These are phyloP conservation scores for Drosophila melanosoma DNA, from an alignment of 2,888 invertebrate genomes.

Conservation along the genomic window DNA sequence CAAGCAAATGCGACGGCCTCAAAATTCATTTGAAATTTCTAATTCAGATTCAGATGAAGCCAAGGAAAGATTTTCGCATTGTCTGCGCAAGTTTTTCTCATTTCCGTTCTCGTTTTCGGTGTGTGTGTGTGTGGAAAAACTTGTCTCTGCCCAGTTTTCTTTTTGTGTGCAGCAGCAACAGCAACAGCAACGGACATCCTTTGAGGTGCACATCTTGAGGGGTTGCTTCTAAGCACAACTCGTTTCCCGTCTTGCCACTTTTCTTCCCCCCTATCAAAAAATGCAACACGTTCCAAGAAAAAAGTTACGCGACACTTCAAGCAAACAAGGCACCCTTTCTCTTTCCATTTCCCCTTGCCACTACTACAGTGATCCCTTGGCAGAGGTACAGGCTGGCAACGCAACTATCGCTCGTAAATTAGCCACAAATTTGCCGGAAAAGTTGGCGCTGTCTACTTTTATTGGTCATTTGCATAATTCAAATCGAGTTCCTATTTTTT, in stretches of 20 bases:
- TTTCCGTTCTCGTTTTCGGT: constrained; percentile 51
- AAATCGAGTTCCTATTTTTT: constrained; percentile 32
- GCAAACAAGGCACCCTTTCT: neutral
- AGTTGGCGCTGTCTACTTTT: constrained; percentile 44
- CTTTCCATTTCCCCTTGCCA: neutral
- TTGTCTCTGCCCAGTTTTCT: constrained; percentile 64
- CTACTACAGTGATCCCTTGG: neutral
- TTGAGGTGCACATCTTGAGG: constrained; percentile 23
- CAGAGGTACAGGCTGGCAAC: constrained; percentile 39
- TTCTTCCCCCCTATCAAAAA: constrained; percentile 42
- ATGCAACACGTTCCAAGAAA: constrained; percentile 71
- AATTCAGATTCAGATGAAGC: constrained; percentile 29
- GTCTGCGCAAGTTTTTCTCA: constrained; percentile 71
- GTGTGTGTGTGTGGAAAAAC: constrained; percentile 49
- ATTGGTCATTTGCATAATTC: constrained; percentile 50
- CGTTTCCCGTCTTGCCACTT: constrained; percentile 44
- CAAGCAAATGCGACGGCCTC: constrained; percentile 43
- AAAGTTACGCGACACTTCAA: constrained; percentile 19
- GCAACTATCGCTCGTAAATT: constrained; percentile 65
- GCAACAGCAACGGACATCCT: constrained; percentile 13
- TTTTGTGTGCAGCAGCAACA: constrained; percentile 37
- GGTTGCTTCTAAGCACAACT: constrained; percentile 46
- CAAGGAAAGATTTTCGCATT: constrained; percentile 39
- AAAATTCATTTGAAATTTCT: constrained; percentile 15
- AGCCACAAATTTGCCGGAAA: constrained; percentile 80